These are phyloP conservation scores for Calidris pugnax DNA, from an alignment of 2,113 vertebrate genomes.

Conservation along the genomic window DNA sequence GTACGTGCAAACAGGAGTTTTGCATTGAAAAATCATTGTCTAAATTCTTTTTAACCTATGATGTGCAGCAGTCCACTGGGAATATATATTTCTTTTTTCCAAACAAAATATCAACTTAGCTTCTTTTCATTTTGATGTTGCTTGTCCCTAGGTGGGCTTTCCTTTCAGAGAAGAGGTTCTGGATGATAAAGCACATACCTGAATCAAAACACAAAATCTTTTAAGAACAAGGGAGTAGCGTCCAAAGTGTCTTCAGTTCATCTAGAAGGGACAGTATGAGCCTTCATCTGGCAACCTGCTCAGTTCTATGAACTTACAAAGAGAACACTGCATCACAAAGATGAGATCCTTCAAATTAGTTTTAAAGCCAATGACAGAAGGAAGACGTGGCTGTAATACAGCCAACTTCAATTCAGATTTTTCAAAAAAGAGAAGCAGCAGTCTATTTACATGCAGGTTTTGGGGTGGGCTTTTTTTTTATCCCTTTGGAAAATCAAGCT, in stretches of 20 bases:
- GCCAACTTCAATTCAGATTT: not conserved
- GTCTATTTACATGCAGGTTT: not conserved
- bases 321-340: not conserved
- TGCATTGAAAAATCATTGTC: not conserved
- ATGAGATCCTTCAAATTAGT: not conserved
- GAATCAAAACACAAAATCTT: conserved; percentile 30
- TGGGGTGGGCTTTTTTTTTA: not conserved
- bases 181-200: conserved; percentile 78
- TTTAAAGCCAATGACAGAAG: not conserved
- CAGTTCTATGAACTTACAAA: not conserved
- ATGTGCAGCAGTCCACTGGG: not conserved
- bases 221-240: not conserved
- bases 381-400: not conserved
- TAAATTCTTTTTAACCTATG: not conserved
- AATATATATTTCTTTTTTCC: not conserved
- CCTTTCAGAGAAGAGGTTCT: conserved; percentile 73
- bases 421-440: not conserved
- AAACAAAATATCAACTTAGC: conserved; percentile 19
- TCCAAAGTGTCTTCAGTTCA: not conserved
- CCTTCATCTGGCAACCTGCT: not conserved
- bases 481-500: not conserved
- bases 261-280: not conserved
- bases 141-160: conserved; percentile 38
- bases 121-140: conserved; percentile 69
- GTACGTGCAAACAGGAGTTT: not conserved